Base-by-base conservation (phyloP, 2,888 invertebrate genomes). In the Eupithecia dodoneata region DNA sequence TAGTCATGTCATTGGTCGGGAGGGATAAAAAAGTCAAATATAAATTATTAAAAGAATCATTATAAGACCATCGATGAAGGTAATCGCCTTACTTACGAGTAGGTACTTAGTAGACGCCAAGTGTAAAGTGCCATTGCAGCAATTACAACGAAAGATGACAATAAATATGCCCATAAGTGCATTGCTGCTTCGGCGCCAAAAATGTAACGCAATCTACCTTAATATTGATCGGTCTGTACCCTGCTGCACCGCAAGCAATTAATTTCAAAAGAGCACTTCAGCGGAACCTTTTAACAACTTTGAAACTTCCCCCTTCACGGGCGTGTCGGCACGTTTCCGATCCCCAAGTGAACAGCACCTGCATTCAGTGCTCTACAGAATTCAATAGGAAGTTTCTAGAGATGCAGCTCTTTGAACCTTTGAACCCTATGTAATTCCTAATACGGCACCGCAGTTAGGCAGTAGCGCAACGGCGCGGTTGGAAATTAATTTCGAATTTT, bases 371-470 rank as follows among this genome's bases (percentile, higher is more conserved):
- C 47, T 47, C 71, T 75, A 74, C 45, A 69, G 70, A 77, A 70
- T 72, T 75, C 71, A 47, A 65, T 72, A 71, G 75, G 73, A 71
- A 77, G 73, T 78, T 78, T 74, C 69, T 66, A 66, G 71, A 72
- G 79, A 79, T 80, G 79, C 75, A 78, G 72, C 74, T 76, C 75
- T 79, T 81, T 71, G 72, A 78, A 74, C 79, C 75, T 63, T 75
- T 71, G 76, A 72, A 76, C 76, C 74, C 73, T 65, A 71, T 76
- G 73, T 78, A 77, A 80, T 69, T 71, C 78, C 80, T 76, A 81
- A 81, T 77, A 81, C 71, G 79, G 80, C 74, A 76, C 79, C 80
- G 80, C 76, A 73, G 49, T 74, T 76, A 73, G 75, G 75, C 71
- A 76, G 55, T 76, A 78, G 73, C 71, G 44, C 30, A 15, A 67